Evolutionary conservation across 2,888 invertebrate species (phyloP), one percentile per base, ranked within the genome.

Genomic region (Homarus gammarus): DNA sequence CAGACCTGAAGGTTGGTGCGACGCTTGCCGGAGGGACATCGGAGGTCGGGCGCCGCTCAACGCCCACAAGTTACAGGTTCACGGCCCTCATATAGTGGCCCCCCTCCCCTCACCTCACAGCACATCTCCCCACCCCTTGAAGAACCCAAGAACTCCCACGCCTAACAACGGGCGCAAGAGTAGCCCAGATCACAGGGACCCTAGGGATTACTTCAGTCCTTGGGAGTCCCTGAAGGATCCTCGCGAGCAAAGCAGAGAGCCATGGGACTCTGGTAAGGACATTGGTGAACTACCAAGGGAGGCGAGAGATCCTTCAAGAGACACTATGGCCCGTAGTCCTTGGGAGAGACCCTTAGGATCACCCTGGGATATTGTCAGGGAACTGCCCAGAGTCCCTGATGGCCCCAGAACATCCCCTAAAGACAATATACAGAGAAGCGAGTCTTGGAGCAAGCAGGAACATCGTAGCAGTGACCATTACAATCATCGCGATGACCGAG

Each of bases 1-100:
- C 33, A 38, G 92, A 31, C 91, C 92, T 18, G 91, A 90, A 31
- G 91, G 92, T 18, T 90, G 90, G 86, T 88, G 91, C 38, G 90
- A 90, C 61, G 90, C 91, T 33, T 90, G 88, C 44, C 78, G 91
- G 15, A 78, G 87, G 49, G 91, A 90, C 44, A 83, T 90, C 61
- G 91, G 91, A 15, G 77, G 91, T 38, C 82, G 86, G 22, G 77
- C 88, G 5, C 78, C 92, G 36, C 81, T 91, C 44, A 90, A 90
- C 75, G 88, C 90, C 31, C 90, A 89, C 78, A 90, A 88, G 44
- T 72, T 91, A 15, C 83, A 90, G 40, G 88, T 31, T n/a, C 91
- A 89, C 33, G 90, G 92, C 22, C 91, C 92, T 22, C 90, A 91
- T 68, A 89, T 91, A 12, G 86, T 89, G 5, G 87, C 87, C 1